Base-by-base conservation (phyloP, 2,888 invertebrate species). In the Gortyna flavago region DNA sequence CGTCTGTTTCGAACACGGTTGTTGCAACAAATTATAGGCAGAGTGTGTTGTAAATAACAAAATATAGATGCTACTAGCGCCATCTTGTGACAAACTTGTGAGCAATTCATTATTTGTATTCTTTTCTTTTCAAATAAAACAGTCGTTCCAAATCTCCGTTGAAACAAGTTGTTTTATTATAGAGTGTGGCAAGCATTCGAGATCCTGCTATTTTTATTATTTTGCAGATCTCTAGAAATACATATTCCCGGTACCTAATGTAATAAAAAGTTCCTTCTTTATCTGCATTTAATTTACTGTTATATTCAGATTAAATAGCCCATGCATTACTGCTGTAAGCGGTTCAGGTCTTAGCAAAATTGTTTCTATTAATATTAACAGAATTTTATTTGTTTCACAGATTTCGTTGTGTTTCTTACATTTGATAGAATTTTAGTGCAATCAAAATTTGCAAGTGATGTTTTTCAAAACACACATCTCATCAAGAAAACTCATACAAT, bases 21-120 rank as follows among this genome's bases (percentile, higher is more conserved):
- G 90, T 90, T 90, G 83, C 86, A 80, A 90, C 91, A 91, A 93
- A 93, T 93, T 93, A 92, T 92, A 88, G 90, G 84, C 86, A 79
- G 85, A 88, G 18, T n/a, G 35, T 38, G 35, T 38, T 38, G 4
- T 38, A 38, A 38, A 38, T 38, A 38, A 38, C 35, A 38, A 38
- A 38, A 38, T 38, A 38, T 38, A 38, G 3, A 38, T 5, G 5
- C 4, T 4, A 38, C 35, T 38, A 35, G 3, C 35, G 35, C 35
- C 35, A 35, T 35, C 35, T 35, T 4, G 35, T 38, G 35, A 4
- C 35, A 4, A 38, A 38, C 35, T 38, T 38, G 6, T 38, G 4
- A 38, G 5, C 35, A 38, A 38, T 38, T 38, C 6, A 5, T 3
- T 38, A 3, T 48, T 18, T 48, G 16, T 48, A 48, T 48, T 48